A percentile compares a stretch with the other conserved stretches of the same genome.
These are phyloP conservation scores for Apamea monoglypha DNA, from an alignment of 2,888 invertebrate genomes.

Conservation along the genomic window DNA sequence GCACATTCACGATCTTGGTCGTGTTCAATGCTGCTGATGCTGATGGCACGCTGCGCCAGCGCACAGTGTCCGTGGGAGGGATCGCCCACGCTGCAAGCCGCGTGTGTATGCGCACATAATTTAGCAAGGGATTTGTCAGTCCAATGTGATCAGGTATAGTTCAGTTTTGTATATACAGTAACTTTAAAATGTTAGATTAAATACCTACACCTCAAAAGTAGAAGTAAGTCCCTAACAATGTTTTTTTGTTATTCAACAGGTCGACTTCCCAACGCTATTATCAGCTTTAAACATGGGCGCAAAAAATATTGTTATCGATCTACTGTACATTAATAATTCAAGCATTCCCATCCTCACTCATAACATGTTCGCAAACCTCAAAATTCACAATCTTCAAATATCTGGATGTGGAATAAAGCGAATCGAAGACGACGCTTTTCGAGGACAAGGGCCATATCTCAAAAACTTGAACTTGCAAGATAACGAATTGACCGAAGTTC, in stretches of 20 bases:
- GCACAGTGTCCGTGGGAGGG: slow-evolving; percentile 97
- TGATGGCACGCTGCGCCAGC: slow-evolving; percentile 73
- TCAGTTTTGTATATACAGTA: not conserved
- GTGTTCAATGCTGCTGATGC: slow-evolving; percentile 70
- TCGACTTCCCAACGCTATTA: slow-evolving; percentile 94
- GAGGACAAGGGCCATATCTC: slow-evolving; percentile 94
- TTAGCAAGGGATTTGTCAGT: slow-evolving; percentile 96
- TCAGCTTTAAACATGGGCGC: slow-evolving; percentile 93
- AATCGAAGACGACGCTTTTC: slow-evolving; percentile 94
- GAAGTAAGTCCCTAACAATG: not conserved
- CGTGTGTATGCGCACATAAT: slow-evolving; percentile 97
- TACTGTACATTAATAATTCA: slow-evolving; percentile 97
- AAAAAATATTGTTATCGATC: slow-evolving; percentile 93
- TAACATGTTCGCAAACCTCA: slow-evolving; percentile 92
- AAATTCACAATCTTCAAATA: slow-evolving; percentile 95
- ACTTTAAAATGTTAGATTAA: not conserved
- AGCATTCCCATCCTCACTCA: slow-evolving; percentile 93
- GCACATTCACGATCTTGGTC: slow-evolving; percentile 71
- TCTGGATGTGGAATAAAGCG: slow-evolving; percentile 94
- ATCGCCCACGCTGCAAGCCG: slow-evolving; percentile 93
- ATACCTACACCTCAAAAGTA: slow-evolving; percentile 6
- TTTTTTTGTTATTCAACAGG: slow-evolving; percentile 81
- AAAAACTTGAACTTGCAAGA: slow-evolving; percentile 96
- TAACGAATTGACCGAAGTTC: slow-evolving; percentile 94
- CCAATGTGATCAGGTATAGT: slow-evolving; percentile 95